Evolutionary conservation across 2,888 invertebrate genomes (phyloP), one percentile per base, ranked within the genome.

Genomic region (Lordiphosa fenestrarum): DNA sequence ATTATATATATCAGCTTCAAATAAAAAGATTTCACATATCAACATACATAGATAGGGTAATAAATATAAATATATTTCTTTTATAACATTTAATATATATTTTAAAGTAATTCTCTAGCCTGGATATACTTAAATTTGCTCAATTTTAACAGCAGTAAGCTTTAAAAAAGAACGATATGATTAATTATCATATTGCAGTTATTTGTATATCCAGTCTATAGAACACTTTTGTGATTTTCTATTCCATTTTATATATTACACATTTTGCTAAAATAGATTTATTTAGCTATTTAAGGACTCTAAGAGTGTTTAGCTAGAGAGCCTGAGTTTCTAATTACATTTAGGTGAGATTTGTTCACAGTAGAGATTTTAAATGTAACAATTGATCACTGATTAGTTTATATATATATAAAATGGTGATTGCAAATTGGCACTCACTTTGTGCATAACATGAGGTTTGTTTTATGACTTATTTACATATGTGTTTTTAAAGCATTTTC

Each of bases 291-390:
- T 30, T 30, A 30, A 10, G 9, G 30, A 10, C 30, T 30, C 30
- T 30, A 10, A 3, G 30, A 30, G 30, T 30, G 30, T 30, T 30
- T 30, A 10, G 30, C 4, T 47, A 59, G 53, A 60, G 50, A 58
- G 64, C 67, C 61, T 76, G 78, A 77, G 67, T 62, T 58, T 38
- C 36, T 13, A 9, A 55, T 42, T 35, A 40, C n/a, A 9, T 53
- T 42, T 30, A 38, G n/a, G 25, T 73, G 53, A 61, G 64, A 61
- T 30, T 30, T 30, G 42, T 12, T 50, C 51, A 19, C 37, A 4
- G 21, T 33, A n/a, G 44, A 46, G 21, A 36, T 60, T 6, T 3
- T 9, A 30, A 10, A 10, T 30, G 30, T 30, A 10, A 30, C 30
- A 30, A 30, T 30, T 30, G 30, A 30, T 30, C 30, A 30, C 30